Percentiles rank a stretch among this genome's conserved stretches.
Evolutionary conservation across 2,113 vertebrate species (phyloP).

Genomic region (Chrysochloris asiatica): DNA sequence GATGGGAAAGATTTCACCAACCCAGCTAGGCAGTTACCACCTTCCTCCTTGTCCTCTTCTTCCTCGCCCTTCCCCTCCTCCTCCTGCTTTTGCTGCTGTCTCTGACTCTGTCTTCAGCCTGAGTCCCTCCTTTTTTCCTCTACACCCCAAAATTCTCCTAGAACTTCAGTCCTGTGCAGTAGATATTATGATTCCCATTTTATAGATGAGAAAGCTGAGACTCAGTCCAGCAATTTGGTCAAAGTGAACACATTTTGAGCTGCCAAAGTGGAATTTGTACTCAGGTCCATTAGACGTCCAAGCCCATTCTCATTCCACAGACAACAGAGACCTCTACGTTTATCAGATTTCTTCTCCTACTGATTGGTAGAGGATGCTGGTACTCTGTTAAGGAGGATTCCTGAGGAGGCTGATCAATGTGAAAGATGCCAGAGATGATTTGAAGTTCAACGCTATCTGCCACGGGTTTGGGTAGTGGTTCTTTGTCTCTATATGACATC

Average conservation of each 20-base stretch:
- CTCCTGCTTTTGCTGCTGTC: not conserved
- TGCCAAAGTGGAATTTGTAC: not conserved
- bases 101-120: not conserved
- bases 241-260: not conserved
- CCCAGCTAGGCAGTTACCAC: fast-evolving
- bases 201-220: not conserved
- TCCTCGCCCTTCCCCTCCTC: too few relatives aligned
- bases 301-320: not conserved
- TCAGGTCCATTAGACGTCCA: not conserved
- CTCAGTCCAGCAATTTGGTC: not conserved
- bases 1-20: fast-evolving
- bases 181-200: not conserved
- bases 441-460: not conserved
- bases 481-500: not conserved
- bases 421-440: not conserved
- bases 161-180: not conserved
- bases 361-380: not conserved
- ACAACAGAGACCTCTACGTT: not conserved
- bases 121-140: not conserved
- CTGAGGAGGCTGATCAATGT: not conserved
- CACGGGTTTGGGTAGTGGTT: not conserved
- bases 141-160: not conserved
- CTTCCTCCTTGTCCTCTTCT: too few relatives aligned
- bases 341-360: not conserved
- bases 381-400: not conserved